Evolutionary conservation across 2,113 vertebrate genomes (phyloP), one percentile per base, ranked within the genome.

Genomic region (Chaetura pelagica): DNA sequence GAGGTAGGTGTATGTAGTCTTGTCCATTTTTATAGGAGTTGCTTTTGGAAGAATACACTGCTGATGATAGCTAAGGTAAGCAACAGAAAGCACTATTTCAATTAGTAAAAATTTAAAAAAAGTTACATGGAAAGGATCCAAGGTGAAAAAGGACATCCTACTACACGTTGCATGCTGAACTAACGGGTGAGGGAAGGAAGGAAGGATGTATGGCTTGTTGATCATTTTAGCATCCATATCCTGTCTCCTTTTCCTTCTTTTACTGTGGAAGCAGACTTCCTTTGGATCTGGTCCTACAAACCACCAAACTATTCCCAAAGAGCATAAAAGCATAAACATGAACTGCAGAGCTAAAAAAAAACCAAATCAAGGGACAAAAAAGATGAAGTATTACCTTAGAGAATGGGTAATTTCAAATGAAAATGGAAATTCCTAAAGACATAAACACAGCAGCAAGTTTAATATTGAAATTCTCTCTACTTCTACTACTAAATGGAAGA

Each of bases 191-290:
- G 46, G 80, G 42, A 77, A 55, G 62, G 51, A 84, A 84, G 92
- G 80, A 90, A 91, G 92, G 80, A 90, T 87, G 3, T 67, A 94
- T 72, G 96, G 68, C 40, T 48, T 67, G 64, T n/a, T 90, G 68
- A 84, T 89, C 88, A 57, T 76, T 72, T 93, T 87, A 86, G 61
- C 52, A 10, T 95, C 76, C 73, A 81, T 63, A 96, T 96, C 95
- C 93, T 96, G 93, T 89, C 83, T 68, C 76, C 73, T 62, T 78
- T 92, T 93, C 85, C 57, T 93, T 89, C 71, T 88, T 92, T 95
- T 94, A 58, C 79, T 67, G 54, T 86, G 88, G 73, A 93, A 90
- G 48, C 44, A 54, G 64, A 96, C 40, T 96, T 96, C 94, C 95
- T 93, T 44, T 93, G 61, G 79, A 81, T 86, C 35, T 71, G 35